Evolutionary conservation across 2,797 vertebrate genomes (phyloP), one percentile per base, ranked within the genome.

Genomic region (Sus cebifrons): DNA sequence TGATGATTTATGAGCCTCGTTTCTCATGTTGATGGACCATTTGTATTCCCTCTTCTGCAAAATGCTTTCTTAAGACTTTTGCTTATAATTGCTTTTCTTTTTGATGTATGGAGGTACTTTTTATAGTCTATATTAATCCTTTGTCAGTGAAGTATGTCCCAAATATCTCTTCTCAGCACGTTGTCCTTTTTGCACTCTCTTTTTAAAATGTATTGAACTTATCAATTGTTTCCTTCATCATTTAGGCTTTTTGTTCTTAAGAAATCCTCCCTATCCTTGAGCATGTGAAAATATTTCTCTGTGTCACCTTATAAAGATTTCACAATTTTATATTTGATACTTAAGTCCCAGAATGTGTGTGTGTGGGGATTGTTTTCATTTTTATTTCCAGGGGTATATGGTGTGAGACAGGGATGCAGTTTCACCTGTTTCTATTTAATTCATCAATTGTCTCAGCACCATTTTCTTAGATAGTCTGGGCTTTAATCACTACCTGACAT

Each of bases 141-240:
- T 86, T 78, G 49, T 83, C 77, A 84, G 49, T 71, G 89, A 87
- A 90, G 52, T 89, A 52, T 32, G 10, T 89, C 62, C 25, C 56
- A 32, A 70, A 32, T 84, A 58, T 74, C 32, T 83, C 94, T 58
- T 52, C 65, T 58, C 27, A 20, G 9, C 23, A 81, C 71, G n/a
- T 62, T 77, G 44, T n/a, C 64, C 60, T 96, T 96, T 82, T 56
- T 78, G 62, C 13, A 58, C 27, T 71, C 71, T 87, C 6, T 82
- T 79, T 82, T 58, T 40, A 86, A 92, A 93, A 78, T 56, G 32
- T 83, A 73, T 74, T 96, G 84, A 75, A 82, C 70, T 93, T 86
- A 77, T 78, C 14, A 58, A 3, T 77, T 91, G 12, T 74, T 86
- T 91, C 40, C 18, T 71, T 96, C 89, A 77, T 77, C 62, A 60